Base-by-base conservation (phyloP, 2,888 invertebrate genomes). In the Molanna angustata region DNA sequence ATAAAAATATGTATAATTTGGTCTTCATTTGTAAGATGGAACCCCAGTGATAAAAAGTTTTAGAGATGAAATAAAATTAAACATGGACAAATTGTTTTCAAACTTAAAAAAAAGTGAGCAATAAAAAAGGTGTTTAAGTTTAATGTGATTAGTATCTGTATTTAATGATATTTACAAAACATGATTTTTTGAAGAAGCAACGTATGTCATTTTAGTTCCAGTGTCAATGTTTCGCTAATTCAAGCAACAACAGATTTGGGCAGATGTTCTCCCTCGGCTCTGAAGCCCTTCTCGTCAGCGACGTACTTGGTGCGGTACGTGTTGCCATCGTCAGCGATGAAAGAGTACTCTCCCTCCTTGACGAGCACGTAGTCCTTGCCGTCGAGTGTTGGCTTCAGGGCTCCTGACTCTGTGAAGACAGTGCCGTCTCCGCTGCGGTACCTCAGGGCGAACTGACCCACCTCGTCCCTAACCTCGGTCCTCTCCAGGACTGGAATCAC, bases 401-500 rank as follows among this genome's bases (percentile, higher is more conserved):
- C 56, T 21, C 58, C 58, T 18, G 45, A 43, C 48, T 58, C 56
- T 13, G 27, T 17, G 49, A 58, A 35, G 2, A 41, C 37, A 31
- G 54, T 58, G n/a, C 58, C 58, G 32, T 58, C 58, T 9, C 32
- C 58, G 32, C 44, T 51, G 47, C 47, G 40, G 45, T 56, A 58
- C 11, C 56, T 33, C 18, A 58, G 43, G 18, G 58, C 51, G 43
- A 50, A 58, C 50, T 58, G 56, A 13, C 58, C 58, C 6, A 42
- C 49, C 18, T 50, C 56, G 39, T 58, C 58, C 41, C 40, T 48
- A 33, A 45, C 49, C 32, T 58, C 58, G 17, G 54, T 58, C 20
- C 58, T 43, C 49, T 55, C 55, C 40, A 55, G 39, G 22, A 55
- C 55, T 14, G 55, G 48, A 32, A 55, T 48, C 42, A 43, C 11